phyloP scores from a whole-genome alignment of 2,113 vertebrate species.

The Phaethornis superciliosus region DNA sequence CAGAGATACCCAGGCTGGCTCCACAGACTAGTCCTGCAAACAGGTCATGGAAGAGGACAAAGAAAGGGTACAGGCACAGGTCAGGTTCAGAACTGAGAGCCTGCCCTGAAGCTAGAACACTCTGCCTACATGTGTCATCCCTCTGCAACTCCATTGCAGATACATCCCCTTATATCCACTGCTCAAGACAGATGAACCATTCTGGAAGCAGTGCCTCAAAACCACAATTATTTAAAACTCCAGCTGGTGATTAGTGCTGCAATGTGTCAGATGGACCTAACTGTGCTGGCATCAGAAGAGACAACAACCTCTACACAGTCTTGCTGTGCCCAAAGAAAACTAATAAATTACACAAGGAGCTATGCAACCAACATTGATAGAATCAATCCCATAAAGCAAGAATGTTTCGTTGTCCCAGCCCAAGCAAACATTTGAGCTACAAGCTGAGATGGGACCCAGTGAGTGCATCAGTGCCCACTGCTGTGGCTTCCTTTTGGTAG shows the following conservation, averaged over 20 bases:
- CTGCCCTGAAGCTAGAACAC: neutral
- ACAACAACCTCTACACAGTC: neutral
- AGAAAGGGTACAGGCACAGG: neutral
- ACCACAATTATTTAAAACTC: neutral
- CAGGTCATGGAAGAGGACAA: neutral
- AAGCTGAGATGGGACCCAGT: neutral
- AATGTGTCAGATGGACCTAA: neutral
- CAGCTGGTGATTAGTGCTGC: neutral
- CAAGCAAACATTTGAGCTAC: neutral
- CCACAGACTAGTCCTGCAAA: neutral
- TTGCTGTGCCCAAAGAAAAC: neutral
- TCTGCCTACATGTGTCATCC: neutral
- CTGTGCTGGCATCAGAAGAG: neutral
- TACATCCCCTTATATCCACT: neutral
- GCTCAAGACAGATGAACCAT: neutral
- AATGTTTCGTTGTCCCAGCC: neutral
- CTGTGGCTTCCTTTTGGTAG: neutral
- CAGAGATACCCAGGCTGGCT: neutral
- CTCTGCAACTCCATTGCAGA: rapidly evolving
- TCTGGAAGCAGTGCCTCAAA: neutral
- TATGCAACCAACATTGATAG: neutral
- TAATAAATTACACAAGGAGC: neutral
- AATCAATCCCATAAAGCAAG: neutral
- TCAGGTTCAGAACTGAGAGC: neutral
- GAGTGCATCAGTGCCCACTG: neutral